phyloP scores from a whole-genome alignment of 2,113 vertebrate genomes.

The Rhodinocichla rosea region DNA sequence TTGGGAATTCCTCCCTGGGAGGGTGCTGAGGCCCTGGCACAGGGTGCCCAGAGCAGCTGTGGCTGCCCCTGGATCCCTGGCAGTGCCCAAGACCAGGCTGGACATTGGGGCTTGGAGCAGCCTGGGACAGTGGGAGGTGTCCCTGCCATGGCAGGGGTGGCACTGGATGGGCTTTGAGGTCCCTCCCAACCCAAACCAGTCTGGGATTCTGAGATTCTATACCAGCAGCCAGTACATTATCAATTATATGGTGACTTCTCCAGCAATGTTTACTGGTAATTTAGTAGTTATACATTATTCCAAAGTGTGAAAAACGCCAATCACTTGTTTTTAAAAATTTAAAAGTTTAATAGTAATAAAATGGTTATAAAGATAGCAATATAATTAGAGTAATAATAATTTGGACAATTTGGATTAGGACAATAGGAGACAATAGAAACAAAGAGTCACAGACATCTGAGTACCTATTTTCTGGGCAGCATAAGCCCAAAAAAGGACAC shows the following conservation, averaged over 20 bases:
- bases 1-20: accelerated
- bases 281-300: neutral
- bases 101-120: neutral
- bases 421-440: too few relatives aligned
- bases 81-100: neutral
- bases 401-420: too few relatives aligned
- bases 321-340: too few relatives aligned
- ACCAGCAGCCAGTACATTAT: neutral
- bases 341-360: too few relatives aligned
- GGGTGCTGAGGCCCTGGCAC: neutral
- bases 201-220: neutral
- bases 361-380: too few relatives aligned
- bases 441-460: too few relatives aligned
- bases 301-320: neutral
- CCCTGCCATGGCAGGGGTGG: neutral
- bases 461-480: too few relatives aligned
- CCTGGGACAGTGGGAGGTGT: neutral
- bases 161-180: accelerated
- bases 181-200: neutral
- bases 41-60: neutral
- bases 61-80: neutral
- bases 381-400: too few relatives aligned
- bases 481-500: too few relatives aligned
- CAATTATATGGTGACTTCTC: neutral
- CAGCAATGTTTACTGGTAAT: neutral